Conservation (phyloP, 2,797 vertebrate species). For the Helarctos malayanus region DNA sequence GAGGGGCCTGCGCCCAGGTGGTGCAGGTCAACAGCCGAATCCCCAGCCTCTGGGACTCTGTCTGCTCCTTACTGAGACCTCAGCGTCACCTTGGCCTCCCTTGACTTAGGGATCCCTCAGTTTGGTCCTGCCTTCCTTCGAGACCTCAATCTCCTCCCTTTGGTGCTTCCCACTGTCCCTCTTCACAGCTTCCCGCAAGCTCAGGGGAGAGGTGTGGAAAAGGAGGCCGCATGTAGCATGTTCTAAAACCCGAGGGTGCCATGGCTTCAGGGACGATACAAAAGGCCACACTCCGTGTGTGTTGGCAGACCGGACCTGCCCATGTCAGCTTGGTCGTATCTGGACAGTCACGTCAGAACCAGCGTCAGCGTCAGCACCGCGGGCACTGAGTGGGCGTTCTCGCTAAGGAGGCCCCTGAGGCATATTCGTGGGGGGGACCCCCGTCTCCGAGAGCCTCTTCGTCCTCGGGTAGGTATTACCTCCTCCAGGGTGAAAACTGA, state of each 20-base stretch:
- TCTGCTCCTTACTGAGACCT: neutral
- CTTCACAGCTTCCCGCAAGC: fast-evolving
- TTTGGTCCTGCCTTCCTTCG: neutral
- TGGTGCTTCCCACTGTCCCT: neutral
- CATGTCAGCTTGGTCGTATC: neutral
- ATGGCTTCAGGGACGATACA: neutral
- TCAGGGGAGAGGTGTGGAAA: neutral
- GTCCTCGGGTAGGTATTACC: neutral
- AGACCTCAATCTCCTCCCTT: neutral
- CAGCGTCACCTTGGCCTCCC: fast-evolving
- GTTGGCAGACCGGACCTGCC: neutral
- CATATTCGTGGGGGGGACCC: fast-evolving
- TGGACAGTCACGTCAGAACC: neutral
- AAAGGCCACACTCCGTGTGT: neutral
- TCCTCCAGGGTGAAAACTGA: neutral
- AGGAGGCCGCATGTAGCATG: neutral
- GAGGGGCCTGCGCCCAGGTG: neutral
- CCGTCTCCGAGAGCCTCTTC: neutral
- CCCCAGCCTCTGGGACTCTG: neutral
- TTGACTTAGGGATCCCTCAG: no score
- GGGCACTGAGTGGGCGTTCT: fast-evolving
- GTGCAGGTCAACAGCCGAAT: neutral
- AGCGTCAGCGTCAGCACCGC: neutral
- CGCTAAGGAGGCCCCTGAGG: fast-evolving
- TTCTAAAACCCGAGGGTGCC: neutral